Base-by-base conservation (phyloP, 2,888 invertebrate genomes). In the Drosophila tripunctata region DNA sequence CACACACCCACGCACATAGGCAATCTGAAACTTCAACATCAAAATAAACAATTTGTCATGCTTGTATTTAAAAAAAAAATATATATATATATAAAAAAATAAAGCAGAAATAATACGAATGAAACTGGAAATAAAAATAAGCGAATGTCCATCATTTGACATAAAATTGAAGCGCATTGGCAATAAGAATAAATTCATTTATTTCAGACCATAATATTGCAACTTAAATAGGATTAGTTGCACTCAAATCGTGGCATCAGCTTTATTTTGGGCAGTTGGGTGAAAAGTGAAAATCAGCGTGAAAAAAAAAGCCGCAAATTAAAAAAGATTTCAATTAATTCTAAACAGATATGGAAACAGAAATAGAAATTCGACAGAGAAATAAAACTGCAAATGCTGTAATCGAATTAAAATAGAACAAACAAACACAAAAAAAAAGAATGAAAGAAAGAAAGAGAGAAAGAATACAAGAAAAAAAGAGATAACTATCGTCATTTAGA, bases 141-240 rank as follows among this genome's bases (percentile, higher is more conserved):
- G 2, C 31, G 45, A 19, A 33, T 33, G 47, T 47, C 33, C 78
- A 57, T 58, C 50, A 56, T 67, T 78, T 64, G 72, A 63, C 64
- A 75, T 64, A 58, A 82, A 69, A 85, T 69, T 41, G 60, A 82
- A 80, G 60, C 63, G 73, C 40, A 56, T n/a, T 19, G 41, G 21
- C 51, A 47, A 58, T 38, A 52, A 65, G 58, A 57, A 65, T 54
- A 45, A 4, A 41, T 43, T 17, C 43, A 58, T 35, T 38, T 22
- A 17, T 43, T 52, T 69, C 38, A 67, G 50, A 47, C 60, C 51
- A 64, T 64, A 60, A 63, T 60, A 78, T 75, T 64, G 19, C 67
- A 69, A 73, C 56, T 68, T 50, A 83, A 81, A 81, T 86, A 68
- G 67, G 77, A 86, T 81, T 79, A 76, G 74, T 76, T 65, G 63